A percentile compares a stretch with the other conserved stretches of the same genome.
These are phyloP conservation scores for Heliconius ismenius DNA, from an alignment of 2,888 invertebrate genomes.

Conservation along the genomic window DNA sequence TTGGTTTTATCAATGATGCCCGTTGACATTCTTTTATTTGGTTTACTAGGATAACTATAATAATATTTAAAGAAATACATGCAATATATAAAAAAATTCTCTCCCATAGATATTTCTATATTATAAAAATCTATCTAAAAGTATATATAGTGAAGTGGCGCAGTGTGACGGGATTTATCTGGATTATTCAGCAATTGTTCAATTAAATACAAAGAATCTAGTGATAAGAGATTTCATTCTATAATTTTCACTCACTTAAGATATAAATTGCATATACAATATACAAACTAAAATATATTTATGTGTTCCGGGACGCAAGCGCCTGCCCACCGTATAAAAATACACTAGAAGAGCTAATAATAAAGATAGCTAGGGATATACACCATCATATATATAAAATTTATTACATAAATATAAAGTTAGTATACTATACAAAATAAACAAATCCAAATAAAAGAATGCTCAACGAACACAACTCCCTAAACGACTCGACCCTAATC, in stretches of 20 bases:
- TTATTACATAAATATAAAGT: not conserved
- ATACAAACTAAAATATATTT: not conserved
- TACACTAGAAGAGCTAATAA: too few species aligned
- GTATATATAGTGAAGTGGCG: not conserved
- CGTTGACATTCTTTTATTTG: slow-evolving; percentile 50
- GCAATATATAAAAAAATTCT: not conserved
- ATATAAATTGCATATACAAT: not conserved
- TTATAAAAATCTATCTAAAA: not conserved
- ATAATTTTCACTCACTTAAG: not conserved
- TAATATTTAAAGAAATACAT: not conserved
- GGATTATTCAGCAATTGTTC: not conserved
- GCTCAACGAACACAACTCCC: slow-evolving; percentile 29
- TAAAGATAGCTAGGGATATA: too few species aligned
- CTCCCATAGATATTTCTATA: not conserved
- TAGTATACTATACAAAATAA: not conserved
- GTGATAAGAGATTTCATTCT: not conserved
- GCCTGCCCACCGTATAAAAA: too few species aligned
- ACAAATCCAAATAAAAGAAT: slow-evolving; percentile 32
- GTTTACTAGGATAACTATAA: not conserved
- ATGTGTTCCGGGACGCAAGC: too few species aligned
- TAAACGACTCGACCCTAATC: slow-evolving; percentile 47
- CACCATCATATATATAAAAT: too few species aligned
- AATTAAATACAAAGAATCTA: not conserved
- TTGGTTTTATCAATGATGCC: slow-evolving; percentile 68
- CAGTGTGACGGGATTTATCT: too few species aligned